These are phyloP conservation scores for Catostomus latipinnis DNA, from an alignment of 2,797 vertebrate species.

Conservation along the genomic window DNA sequence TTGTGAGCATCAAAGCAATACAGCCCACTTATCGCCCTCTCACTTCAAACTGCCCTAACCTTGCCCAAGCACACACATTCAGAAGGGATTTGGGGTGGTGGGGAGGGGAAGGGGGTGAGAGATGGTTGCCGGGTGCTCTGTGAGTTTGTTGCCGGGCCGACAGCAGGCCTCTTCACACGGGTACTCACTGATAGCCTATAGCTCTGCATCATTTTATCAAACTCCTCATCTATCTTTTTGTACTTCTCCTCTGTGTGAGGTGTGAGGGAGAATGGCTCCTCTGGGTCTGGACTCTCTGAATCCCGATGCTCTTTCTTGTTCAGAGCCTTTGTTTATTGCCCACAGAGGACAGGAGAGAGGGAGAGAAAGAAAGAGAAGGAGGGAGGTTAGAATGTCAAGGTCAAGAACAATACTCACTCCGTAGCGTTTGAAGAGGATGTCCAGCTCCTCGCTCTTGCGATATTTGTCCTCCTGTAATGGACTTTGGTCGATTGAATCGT, in stretches of 20 bases:
- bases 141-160: constrained; percentile 59
- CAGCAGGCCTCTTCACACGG: constrained; percentile 61
- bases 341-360: constrained; percentile 50
- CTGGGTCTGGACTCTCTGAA: constrained; percentile 95
- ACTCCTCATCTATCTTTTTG: constrained; percentile 99
- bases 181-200: constrained; percentile 99
- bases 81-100: constrained; percentile 63
- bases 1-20: constrained; percentile 19
- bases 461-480: constrained; percentile 97
- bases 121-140: constrained; percentile 60
- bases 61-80: constrained; percentile 62
- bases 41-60: constrained; percentile 42
- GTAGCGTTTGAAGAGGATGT: constrained; percentile 96
- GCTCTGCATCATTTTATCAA: constrained; percentile 99
- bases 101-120: constrained; percentile 53
- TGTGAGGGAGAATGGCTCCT: constrained; percentile 96
- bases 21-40: constrained; percentile 29
- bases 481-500: constrained; percentile 98
- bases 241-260: constrained; percentile 99
- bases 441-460: constrained; percentile 94
- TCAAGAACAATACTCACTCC: constrained; percentile 88
- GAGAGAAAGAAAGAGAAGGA: constrained; percentile 68
- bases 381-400: constrained; percentile 58
- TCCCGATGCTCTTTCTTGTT: constrained; percentile 99
- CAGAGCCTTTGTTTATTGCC: constrained; percentile 87